These are phyloP conservation scores for Engystomops pustulosus DNA, from an alignment of 2,113 vertebrate species.

Conservation along the genomic window DNA sequence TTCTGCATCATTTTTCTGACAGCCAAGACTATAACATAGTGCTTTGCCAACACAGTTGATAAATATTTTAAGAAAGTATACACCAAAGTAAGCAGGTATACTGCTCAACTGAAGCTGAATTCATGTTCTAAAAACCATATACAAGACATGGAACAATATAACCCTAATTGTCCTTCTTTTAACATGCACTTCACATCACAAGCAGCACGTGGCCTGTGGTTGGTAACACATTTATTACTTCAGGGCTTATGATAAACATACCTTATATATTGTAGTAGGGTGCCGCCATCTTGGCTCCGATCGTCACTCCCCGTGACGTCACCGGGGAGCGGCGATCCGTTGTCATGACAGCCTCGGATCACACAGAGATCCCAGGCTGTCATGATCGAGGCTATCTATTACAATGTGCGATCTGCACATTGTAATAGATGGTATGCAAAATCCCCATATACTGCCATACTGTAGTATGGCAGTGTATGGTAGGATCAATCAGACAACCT, in stretches of 20 bases:
- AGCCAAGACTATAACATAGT: background rate
- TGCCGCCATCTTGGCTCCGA: too few species aligned
- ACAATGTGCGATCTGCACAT: too few species aligned
- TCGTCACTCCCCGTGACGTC: too few species aligned
- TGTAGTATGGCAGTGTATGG: too few species aligned
- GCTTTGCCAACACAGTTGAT: background rate
- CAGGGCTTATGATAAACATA: background rate
- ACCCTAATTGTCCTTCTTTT: background rate
- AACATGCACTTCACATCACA: background rate
- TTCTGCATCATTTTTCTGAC: slow-evolving; percentile 13
- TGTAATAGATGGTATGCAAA: too few species aligned
- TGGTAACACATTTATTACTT: background rate
- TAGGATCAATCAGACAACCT: too few species aligned
- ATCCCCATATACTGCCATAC: too few species aligned
- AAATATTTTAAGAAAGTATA: slow-evolving; percentile 3
- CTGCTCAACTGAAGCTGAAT: background rate
- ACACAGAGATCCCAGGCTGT: too few species aligned
- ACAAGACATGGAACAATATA: background rate
- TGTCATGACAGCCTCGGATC: too few species aligned
- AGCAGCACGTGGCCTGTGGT: background rate
- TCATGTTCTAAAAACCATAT: background rate
- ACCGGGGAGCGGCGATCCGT: too few species aligned
- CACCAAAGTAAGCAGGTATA: background rate
- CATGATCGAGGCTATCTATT: too few species aligned
- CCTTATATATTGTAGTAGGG: too few species aligned